Base-by-base conservation (phyloP, 2,888 invertebrate genomes). In the Pedicia rivosa region DNA sequence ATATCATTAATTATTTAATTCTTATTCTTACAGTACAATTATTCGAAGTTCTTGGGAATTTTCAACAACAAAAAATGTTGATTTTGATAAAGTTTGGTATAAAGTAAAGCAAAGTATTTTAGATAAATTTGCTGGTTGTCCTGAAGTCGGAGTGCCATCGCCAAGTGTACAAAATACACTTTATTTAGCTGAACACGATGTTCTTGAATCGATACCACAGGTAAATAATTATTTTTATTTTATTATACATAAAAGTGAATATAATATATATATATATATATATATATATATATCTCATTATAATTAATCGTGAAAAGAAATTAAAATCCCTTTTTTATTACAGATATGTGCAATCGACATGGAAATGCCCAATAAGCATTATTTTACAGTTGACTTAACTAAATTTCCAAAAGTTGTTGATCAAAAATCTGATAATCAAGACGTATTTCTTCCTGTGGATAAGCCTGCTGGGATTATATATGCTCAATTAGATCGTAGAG, bases 311-410 rank as follows among this genome's bases (percentile, higher is more conserved):
- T n/a, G n/a, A n/a, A n/a, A n/a, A n/a, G n/a, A 40, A n/a, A n/a
- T n/a, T n/a, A n/a, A n/a, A n/a, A n/a, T n/a, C n/a, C n/a, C n/a
- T 35, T 42, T 29, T 45, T 44, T 25, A 42, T 53, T 47, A 32
- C 64, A 80, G 74, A 70, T 81, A 31, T 63, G 65, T 4, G 71
- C 72, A 52, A 74, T 82, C 35, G 72, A 74, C 46, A 79, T 82
- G 74, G 68, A 70, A 41, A 76, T 83, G 74, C 83, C 84, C 1
- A 84, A 84, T 57, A 81, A 79, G 48, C 83, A 84, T 53, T 83
- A 83, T 53, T 71, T 78, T 47, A 72, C 71, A 46, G 70, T 82
- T 29, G 81, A 84, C 52, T 68, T 80, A 49, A 72, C 74, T 6
- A 78, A 76, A 48, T 82, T 83, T 58, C 73, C 78, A 16, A 64